Conservation (phyloP, 2,888 invertebrate species). For the Drosophila sordidapex region DNA sequence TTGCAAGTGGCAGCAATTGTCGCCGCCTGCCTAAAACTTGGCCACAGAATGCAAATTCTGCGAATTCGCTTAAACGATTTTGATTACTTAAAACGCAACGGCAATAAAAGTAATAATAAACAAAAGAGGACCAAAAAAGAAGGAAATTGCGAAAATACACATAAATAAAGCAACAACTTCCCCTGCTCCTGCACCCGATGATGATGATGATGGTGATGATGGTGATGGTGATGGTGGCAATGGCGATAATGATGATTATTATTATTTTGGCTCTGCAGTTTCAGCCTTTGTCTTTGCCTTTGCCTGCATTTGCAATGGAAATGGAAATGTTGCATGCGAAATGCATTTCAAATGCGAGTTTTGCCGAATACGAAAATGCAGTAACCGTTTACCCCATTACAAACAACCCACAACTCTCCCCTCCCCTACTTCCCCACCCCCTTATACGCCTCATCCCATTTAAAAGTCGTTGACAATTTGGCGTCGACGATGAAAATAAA, state of each 20-base stretch:
- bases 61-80: conserved; percentile 74
- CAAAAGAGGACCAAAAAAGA: conserved; percentile 20
- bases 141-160: conserved; percentile 29
- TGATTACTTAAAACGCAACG: conserved; percentile 69
- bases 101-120: conserved; percentile 57
- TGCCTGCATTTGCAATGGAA: conserved; percentile 65
- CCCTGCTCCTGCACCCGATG: neutral
- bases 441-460: conserved; percentile 5
- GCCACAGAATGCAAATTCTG: conserved; percentile 68
- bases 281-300: conserved; percentile 46
- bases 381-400: conserved; percentile 30
- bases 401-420: neutral
- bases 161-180: conserved; percentile 47
- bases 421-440: neutral
- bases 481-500: conserved; percentile 73
- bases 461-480: conserved; percentile 73
- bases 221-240: conserved; percentile 22
- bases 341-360: conserved; percentile 74
- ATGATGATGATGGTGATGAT: conserved; percentile 12
- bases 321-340: conserved; percentile 69
- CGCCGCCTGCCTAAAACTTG: conserved; percentile 46
- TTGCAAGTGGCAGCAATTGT: conserved; percentile 25
- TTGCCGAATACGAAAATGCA: conserved; percentile 46
- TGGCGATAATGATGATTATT: conserved; percentile 42
- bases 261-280: conserved; percentile 45